Base-by-base conservation (phyloP, 2,113 vertebrate genomes). In the Xiphorhynchus elegans region DNA sequence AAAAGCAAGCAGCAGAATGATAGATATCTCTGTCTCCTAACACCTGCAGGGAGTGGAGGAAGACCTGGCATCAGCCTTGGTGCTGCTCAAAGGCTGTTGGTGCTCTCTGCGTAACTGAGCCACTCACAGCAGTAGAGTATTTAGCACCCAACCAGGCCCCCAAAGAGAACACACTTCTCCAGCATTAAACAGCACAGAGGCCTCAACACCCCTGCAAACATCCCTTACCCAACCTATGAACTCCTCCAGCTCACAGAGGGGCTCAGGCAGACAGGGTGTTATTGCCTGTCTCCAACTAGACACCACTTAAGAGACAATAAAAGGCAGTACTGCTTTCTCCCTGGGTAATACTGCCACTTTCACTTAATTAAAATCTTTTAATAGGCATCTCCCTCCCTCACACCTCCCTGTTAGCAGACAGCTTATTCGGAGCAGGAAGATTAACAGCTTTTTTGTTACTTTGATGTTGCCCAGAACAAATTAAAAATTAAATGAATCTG, bases 361-460 rank as follows among this genome's bases (percentile, higher is more conserved):
- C 83, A 70, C 89, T 96, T 96, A 94, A 98, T 96, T 97, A 96
- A 96, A 96, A 77, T 68, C 21, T 13, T 67, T 78, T 90, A 87
- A 70, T 81, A 76, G 84, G 42, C 23, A 1, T 50, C 59, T 81
- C 56, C 77, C 67, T 90, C 87, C 82, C 50, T 82, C 62, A 20
- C 75, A 69, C 92, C 86, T 92, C 87, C 82, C 77, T 63, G 50
- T 86, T 89, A 95, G 79, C 92, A 85, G 70, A 86, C 49, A 2
- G 87, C 46, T 73, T 84, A 75, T 88, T 97, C 94, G 86, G 74
- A 83, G 76, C 10, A 35, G 52, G 78, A 87, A 96, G 84, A 97
- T 95, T 96, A 97, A 96, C 96, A 92, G 78, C 47, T 59, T 24
- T 90, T 95, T 85, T 17, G 59, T 77, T 88, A 79, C 96, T 97